Conservation (phyloP, 2,113 vertebrate species). For the Zosterops lateralis region DNA sequence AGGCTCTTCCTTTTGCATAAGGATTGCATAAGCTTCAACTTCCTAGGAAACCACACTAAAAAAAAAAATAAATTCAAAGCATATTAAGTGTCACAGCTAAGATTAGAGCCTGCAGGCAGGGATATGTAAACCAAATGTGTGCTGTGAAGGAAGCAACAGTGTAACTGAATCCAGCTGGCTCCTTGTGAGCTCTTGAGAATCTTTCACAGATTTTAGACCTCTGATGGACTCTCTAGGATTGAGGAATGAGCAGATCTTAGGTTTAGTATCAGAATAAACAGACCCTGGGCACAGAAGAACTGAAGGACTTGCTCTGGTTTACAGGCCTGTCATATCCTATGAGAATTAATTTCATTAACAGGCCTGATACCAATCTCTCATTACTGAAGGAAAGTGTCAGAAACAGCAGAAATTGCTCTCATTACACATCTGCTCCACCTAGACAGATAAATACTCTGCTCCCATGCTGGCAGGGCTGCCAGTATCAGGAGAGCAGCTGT, state of each 20-base stretch:
- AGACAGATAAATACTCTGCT: not conserved
- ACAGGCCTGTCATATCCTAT: not conserved
- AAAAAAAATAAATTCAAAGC: not conserved
- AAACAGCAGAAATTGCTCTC: not conserved
- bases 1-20: not conserved
- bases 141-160: not conserved
- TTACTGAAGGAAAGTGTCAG: not conserved
- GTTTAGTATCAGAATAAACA: not conserved
- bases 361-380: not conserved
- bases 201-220: not conserved
- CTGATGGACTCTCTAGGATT: not conserved
- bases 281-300: not conserved
- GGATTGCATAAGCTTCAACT: not conserved
- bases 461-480: not conserved
- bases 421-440: not conserved
- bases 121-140: not conserved
- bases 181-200: not conserved
- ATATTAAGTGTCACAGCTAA: conserved; percentile 1
- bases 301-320: not conserved
- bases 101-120: conserved; percentile 13
- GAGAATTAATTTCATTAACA: not conserved
- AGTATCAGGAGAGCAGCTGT: not conserved
- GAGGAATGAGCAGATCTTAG: not conserved
- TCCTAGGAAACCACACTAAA: not conserved
- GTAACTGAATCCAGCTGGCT: not conserved